Evolutionary conservation across 2,113 vertebrate genomes (phyloP).

Genomic region (Eupsittula cactorum): DNA sequence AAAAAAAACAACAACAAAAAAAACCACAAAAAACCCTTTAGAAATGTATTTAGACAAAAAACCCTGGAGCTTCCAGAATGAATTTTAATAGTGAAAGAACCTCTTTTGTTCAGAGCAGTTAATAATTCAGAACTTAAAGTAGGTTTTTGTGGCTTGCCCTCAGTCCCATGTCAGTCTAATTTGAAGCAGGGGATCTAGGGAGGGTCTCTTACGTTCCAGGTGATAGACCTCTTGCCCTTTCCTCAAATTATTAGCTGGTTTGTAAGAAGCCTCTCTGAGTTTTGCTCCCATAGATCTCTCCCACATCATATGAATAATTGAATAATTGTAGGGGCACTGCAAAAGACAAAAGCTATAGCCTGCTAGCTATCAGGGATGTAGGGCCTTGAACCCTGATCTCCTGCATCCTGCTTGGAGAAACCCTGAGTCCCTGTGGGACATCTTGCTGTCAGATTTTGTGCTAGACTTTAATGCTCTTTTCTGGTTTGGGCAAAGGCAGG

Average conservation of each 20-base stretch:
- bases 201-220: background rate
- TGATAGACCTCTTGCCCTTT: background rate
- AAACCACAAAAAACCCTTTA: background rate
- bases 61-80: background rate
- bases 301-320: background rate
- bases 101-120: background rate
- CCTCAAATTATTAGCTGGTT: background rate
- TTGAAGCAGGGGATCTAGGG: background rate
- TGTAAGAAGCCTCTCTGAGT: background rate
- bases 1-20: background rate
- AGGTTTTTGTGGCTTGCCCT: background rate
- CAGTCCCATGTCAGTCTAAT: background rate
- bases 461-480: background rate
- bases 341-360: background rate
- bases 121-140: slow-evolving; percentile 24
- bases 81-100: background rate
- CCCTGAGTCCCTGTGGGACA: background rate
- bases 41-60: background rate
- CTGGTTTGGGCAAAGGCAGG: background rate
- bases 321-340: background rate
- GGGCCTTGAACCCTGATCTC: background rate
- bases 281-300: background rate
- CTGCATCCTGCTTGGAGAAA: background rate
- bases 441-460: background rate
- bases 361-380: background rate